Percentiles rank a stretch among this genome's conserved stretches.
phyloP scores from a whole-genome alignment of 2,113 vertebrate genomes.

The Chlorodrepanis virens region DNA sequence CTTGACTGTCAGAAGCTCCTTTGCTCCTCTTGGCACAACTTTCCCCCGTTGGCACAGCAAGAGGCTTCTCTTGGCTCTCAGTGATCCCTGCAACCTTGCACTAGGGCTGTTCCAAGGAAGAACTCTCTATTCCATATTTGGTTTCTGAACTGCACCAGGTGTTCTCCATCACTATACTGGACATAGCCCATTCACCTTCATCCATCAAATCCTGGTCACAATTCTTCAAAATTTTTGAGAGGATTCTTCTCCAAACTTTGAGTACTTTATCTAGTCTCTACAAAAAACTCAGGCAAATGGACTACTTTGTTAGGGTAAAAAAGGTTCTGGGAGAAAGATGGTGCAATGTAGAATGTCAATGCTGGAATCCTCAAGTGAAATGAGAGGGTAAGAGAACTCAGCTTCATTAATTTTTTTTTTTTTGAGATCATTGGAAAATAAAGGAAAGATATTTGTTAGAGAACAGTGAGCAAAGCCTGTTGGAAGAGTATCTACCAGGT shows the following conservation, averaged over 20 bases:
- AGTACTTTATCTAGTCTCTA: not conserved
- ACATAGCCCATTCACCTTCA: not conserved
- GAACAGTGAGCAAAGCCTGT: not conserved
- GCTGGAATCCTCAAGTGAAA: not conserved
- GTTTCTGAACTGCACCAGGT: not conserved
- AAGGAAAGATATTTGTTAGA: not conserved
- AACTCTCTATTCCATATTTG: not conserved
- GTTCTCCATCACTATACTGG: not conserved
- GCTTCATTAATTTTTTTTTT: not conserved
- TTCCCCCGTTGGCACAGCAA: not conserved
- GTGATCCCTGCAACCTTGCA: not conserved
- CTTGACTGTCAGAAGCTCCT: not conserved
- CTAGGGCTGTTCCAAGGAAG: not conserved
- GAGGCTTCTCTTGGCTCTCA: not conserved
- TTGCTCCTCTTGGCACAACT: not conserved
- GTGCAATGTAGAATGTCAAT: accelerated
- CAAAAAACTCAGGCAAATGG: not conserved
- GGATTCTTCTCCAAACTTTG: not conserved
- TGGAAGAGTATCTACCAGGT: not conserved
- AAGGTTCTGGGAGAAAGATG: not conserved
- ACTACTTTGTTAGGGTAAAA: not conserved
- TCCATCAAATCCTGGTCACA: not conserved
- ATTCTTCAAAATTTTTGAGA: not conserved
- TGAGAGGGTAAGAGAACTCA: accelerated
- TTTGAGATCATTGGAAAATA: not conserved